A percentile compares a stretch with the other conserved stretches of the same genome.
phyloP scores from a whole-genome alignment of 2,113 vertebrate species.

The Oreamnos americanus region DNA sequence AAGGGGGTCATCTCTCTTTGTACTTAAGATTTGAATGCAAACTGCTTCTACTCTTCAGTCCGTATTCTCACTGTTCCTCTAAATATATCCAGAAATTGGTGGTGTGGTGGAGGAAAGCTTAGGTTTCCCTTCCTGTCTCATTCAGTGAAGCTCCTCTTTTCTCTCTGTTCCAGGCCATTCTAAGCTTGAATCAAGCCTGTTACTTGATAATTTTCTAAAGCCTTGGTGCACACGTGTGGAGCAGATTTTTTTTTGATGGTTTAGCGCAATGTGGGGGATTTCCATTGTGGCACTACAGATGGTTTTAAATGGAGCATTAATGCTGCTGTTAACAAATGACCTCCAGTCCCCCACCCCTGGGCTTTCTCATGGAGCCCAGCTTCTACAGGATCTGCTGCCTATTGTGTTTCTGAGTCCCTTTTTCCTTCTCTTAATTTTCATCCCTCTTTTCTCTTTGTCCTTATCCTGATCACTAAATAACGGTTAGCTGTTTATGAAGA shows the following conservation, averaged over 20 bases:
- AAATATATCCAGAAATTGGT: not conserved
- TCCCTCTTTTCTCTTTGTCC: not conserved
- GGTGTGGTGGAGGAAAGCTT: not conserved
- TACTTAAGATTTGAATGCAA: not conserved
- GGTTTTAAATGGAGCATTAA: not conserved
- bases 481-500: not conserved
- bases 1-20: not conserved
- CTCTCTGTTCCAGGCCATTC: not conserved
- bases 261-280: not conserved
- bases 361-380: not conserved
- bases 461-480: not conserved
- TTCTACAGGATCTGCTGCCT: not conserved
- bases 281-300: too few species aligned
- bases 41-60: not conserved
- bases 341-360: accelerated
- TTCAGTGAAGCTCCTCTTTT: not conserved
- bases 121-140: not conserved
- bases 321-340: not conserved
- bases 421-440: not conserved
- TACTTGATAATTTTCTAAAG: not conserved
- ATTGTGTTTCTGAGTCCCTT: not conserved
- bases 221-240: not conserved
- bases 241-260: not conserved
- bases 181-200: not conserved
- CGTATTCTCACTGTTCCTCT: not conserved